Percentiles rank a stretch among this genome's conserved stretches.
phyloP scores from a whole-genome alignment of 2,113 vertebrate genomes.

The Xenopus borealis region DNA sequence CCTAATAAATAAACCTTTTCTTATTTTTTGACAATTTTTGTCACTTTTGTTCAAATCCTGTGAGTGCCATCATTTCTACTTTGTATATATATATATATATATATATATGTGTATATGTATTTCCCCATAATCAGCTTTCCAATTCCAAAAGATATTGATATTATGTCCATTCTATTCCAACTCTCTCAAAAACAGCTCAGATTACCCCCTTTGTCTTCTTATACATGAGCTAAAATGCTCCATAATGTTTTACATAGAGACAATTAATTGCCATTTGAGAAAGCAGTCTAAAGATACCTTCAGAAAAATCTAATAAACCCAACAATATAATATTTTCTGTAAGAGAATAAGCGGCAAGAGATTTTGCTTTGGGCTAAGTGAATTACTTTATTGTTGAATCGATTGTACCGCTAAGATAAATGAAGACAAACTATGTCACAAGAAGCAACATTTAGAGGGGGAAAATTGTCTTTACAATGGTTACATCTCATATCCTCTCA shows the following conservation, averaged over 20 bases:
- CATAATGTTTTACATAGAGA: conserved; percentile 31
- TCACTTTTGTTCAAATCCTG: too few relatives aligned
- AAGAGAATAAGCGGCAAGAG: conserved; percentile 10
- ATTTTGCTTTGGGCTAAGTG: conserved; percentile 25
- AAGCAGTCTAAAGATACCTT: conserved; percentile 33
- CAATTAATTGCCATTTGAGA: conserved; percentile 29
- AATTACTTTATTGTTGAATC: conserved; percentile 23
- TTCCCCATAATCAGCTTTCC: too few relatives aligned
- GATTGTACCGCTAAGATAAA: not conserved
- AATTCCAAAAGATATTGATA: too few relatives aligned
- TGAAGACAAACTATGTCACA: not conserved
- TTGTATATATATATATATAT: too few relatives aligned
- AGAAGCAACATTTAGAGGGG: not conserved
- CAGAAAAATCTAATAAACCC: conserved; percentile 31
- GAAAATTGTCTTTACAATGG: not conserved
- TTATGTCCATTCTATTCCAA: too few relatives aligned
- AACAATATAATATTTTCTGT: conserved; percentile 33
- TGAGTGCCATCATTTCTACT: too few relatives aligned
- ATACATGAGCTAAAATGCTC: too few relatives aligned
- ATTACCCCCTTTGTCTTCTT: too few relatives aligned
- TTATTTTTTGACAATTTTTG: too few relatives aligned
- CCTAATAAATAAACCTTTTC: too few relatives aligned
- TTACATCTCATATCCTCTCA: not conserved
- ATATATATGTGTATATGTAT: too few relatives aligned
- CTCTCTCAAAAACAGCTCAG: too few relatives aligned